A percentile compares a stretch with the other conserved stretches of the same genome.
Evolutionary conservation across 2,888 invertebrate genomes (phyloP).

Genomic region (Corbicula japonica): DNA sequence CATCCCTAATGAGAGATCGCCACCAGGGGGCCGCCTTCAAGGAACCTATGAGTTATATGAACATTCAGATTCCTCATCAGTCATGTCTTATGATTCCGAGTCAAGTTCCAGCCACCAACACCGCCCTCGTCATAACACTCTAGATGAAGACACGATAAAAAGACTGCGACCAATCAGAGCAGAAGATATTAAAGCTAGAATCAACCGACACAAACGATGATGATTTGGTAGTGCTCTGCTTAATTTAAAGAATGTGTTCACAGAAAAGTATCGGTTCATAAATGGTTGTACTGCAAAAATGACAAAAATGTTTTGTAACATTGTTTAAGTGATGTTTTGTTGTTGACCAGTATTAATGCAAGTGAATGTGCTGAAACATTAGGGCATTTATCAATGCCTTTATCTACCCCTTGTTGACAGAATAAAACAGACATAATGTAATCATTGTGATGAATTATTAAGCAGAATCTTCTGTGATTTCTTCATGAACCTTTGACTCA

Average conservation of each 20-base stretch:
- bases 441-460: conserved; percentile 5
- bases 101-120: conserved; percentile 53
- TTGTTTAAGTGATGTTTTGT: neutral
- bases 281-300: conserved; percentile 2
- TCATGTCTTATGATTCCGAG: conserved; percentile 65
- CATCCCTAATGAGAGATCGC: conserved; percentile 68
- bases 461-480: conserved; percentile 6
- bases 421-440: neutral
- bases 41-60: conserved; percentile 73
- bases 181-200: conserved; percentile 68
- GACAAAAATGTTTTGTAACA: neutral
- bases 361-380: neutral
- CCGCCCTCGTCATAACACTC: conserved; percentile 8
- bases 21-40: conserved; percentile 55
- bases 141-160: conserved; percentile 56
- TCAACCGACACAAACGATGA: conserved; percentile 64
- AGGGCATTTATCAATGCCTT: neutral
- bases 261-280: conserved; percentile 16
- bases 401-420: neutral
- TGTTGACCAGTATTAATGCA: neutral
- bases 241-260: conserved; percentile 31
- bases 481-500: neutral
- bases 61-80: conserved; percentile 62
- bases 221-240: no score
- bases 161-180: conserved; percentile 69